These are phyloP conservation scores for Dascyllus trimaculatus DNA, from an alignment of 2,113 vertebrate species.

Conservation along the genomic window DNA sequence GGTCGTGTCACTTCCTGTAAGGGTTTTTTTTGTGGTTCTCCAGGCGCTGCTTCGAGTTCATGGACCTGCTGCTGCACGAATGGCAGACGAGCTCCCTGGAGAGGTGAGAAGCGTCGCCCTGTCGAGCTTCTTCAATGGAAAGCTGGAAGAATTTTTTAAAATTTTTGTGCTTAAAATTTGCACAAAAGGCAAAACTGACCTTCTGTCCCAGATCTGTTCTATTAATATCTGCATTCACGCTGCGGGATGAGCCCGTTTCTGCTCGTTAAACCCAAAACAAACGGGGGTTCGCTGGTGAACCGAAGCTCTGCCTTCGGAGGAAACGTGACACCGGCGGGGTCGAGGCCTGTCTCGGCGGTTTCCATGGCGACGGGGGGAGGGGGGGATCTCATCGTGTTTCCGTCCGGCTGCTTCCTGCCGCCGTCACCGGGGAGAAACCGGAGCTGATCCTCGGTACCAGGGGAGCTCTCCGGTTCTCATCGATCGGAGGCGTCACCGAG, in stretches of 20 bases:
- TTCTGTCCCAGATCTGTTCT: no score
- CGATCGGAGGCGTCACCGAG: conserved; percentile 6
- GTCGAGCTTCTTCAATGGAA: no score
- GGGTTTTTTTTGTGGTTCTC: background rate
- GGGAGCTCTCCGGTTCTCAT: conserved; percentile 58
- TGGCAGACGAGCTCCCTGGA: conserved; percentile 93
- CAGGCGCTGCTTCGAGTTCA: conserved; percentile 94
- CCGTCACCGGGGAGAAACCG: conserved; percentile 52
- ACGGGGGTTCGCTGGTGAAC: background rate
- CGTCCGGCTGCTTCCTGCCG: conserved; percentile 40
- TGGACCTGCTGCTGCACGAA: conserved; percentile 92
- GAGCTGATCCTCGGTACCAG: conserved; percentile 42
- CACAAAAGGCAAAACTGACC: no score
- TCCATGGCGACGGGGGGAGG: conserved; percentile 54
- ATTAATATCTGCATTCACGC: no score
- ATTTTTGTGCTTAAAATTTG: no score
- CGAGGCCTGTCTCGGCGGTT: conserved; percentile 28
- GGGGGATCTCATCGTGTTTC: conserved; percentile 52
- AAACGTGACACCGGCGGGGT: conserved; percentile 45
- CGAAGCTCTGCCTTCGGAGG: background rate
- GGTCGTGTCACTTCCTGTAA: no score
- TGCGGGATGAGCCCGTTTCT: background rate
- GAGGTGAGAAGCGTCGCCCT: conserved; percentile 83
- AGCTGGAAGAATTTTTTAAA: no score
- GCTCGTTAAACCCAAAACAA: background rate